phyloP scores from a whole-genome alignment of 2,797 vertebrate species.

The Parotocinclus haroldoi region DNA sequence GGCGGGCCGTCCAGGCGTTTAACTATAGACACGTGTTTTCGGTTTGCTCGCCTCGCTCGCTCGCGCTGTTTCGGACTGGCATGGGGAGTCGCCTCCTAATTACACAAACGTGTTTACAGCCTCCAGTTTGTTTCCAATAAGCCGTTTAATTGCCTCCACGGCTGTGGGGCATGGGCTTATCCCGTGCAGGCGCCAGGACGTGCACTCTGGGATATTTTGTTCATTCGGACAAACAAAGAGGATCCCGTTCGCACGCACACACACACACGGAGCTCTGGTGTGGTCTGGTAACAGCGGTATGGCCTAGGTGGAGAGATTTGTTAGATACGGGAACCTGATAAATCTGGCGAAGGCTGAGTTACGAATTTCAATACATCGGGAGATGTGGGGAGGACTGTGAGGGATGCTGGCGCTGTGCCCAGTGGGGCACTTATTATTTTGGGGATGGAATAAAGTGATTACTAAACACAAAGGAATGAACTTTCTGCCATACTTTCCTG shows the following conservation, averaged over 20 bases:
- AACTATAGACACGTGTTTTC: constrained; percentile 26
- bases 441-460: too few relatives aligned
- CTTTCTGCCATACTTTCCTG: too few relatives aligned
- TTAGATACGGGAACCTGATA: constrained; percentile 3
- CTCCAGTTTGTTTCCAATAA: constrained; percentile 28
- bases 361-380: too few relatives aligned
- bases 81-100: constrained; percentile 23
- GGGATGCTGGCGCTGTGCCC: too few relatives aligned
- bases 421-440: too few relatives aligned
- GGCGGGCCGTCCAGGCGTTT: constrained; percentile 7
- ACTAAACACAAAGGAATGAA: too few relatives aligned
- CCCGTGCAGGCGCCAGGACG: not conserved
- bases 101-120: constrained; percentile 18
- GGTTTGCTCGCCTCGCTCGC: constrained; percentile 8
- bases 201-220: not conserved
- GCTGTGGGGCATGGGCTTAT: not conserved
- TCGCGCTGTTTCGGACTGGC: not conserved
- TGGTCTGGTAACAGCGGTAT: not conserved
- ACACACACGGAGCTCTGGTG: not conserved
- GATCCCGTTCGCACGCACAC: not conserved
- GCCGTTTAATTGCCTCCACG: constrained; percentile 20
- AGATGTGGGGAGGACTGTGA: too few relatives aligned
- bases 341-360: too few relatives aligned
- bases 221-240: not conserved
- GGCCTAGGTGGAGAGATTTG: not conserved